These are phyloP conservation scores for Tenthredo amoena DNA, from an alignment of 2,888 invertebrate genomes.

Conservation along the genomic window DNA sequence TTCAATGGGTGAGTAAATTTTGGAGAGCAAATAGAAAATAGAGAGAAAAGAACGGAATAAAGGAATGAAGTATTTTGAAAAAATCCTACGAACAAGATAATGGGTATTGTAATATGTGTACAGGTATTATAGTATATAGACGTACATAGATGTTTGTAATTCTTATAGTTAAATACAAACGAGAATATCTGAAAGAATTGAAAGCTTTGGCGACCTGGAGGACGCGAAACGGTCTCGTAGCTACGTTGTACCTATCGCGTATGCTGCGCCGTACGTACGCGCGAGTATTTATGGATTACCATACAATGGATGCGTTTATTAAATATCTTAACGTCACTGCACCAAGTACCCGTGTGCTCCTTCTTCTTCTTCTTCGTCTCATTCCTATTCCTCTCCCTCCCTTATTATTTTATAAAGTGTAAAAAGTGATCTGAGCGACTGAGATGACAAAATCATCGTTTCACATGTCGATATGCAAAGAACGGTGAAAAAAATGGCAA, in stretches of 20 bases:
- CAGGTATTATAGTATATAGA: no score
- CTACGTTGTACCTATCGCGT: background rate
- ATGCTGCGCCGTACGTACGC: background rate
- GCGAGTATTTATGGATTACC: slow-evolving; percentile 68
- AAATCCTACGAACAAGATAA: no score
- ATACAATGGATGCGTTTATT: slow-evolving; percentile 73
- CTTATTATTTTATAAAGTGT: background rate
- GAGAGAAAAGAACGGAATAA: no score
- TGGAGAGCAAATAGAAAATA: no score
- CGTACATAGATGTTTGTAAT: background rate
- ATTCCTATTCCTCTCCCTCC: background rate
- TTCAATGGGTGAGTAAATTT: no score
- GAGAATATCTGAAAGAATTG: background rate
- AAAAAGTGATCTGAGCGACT: background rate
- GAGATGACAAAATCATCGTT: no score
- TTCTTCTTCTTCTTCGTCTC: background rate
- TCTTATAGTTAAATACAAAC: background rate
- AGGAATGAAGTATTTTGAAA: no score
- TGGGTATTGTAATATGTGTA: no score
- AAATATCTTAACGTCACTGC: slow-evolving; percentile 56
- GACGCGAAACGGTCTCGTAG: background rate
- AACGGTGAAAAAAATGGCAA: no score
- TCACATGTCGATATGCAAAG: no score
- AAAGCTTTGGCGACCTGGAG: background rate
- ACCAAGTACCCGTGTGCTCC: background rate